Base-by-base conservation (phyloP, 2,797 vertebrate genomes). In the Crypturellus tataupa region DNA sequence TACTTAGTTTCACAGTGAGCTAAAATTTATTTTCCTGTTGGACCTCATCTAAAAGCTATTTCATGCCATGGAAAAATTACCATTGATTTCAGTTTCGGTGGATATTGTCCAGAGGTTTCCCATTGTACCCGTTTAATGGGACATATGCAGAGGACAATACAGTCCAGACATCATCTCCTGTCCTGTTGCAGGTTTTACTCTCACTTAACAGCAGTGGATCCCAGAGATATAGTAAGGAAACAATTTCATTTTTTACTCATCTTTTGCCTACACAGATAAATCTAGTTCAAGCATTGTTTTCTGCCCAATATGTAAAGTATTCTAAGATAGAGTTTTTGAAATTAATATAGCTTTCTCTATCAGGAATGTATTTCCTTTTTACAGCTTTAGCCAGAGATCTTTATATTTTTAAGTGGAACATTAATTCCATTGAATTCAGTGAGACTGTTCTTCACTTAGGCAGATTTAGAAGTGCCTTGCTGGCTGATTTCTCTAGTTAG, bases 1-100 rank as follows among this genome's bases (percentile, higher is more conserved):
- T 51, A 51, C 23, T 69, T 29, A 69, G 55, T 90, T 92, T 24
- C 56, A 67, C 64, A 75, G 42, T 25, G 68, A 92, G 37, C 10
- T 62, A 77, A 64, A 80, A 77, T 77, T 77, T 92, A 67, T 93
- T 92, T 89, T 94, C 35, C 35, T 77, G 1, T 60, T 93, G 80
- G 51, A 86, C 69, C 11, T 17, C 59, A 60, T 49, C 67, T 68
- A 90, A 73, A 46, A 59, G 11, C 21, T 67, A 40, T 60, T 77
- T 69, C 13, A 19, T 82, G 21, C 75, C 53, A 37, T 76, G 75
- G 78, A 86, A 92, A 93, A 76, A 56, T 80, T 79, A 40, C 2
- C 0, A 79, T 5, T 90, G 56, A 89, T 90, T 86, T 86, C 44
- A 64, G 13, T 87, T 76, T 23, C 64, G 64, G 31, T 58, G 46